Conservation (phyloP, 1,140 invertebrate genomes). For the Arctopsyche grandis region DNA sequence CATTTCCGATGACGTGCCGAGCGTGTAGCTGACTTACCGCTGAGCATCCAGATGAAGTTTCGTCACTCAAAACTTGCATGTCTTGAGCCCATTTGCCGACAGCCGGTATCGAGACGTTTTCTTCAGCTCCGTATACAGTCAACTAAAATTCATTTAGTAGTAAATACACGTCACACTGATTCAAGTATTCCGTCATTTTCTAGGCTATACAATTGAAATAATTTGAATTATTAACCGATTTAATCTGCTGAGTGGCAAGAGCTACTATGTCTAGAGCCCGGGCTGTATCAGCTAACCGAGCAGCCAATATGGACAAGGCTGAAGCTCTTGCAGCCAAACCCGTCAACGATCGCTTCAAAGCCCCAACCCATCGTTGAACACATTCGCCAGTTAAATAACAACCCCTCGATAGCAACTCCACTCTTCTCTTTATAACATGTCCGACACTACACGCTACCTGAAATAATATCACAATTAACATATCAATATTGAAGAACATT, state of each 20-base stretch:
- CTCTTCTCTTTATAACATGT: conserved; percentile 82
- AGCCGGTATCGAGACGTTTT: neutral
- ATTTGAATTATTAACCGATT: conserved; percentile 20
- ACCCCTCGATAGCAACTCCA: conserved; percentile 69
- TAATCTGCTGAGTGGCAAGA: conserved; percentile 49
- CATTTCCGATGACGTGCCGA: conserved; percentile 67
- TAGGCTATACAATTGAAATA: no score
- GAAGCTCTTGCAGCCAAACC: conserved; percentile 55
- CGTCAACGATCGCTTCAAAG: conserved; percentile 57
- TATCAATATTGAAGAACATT: neutral
- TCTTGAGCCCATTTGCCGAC: conserved; percentile 52
- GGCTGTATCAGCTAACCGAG: conserved; percentile 52
- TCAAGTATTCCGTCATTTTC: no score
- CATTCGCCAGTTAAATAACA: conserved; percentile 59
- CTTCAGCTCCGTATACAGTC: conserved; percentile 18
- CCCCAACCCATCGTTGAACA: conserved; percentile 61
- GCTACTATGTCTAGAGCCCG: conserved; percentile 53
- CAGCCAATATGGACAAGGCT: conserved; percentile 55
- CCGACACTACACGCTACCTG: conserved; percentile 82
- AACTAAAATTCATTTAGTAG: neutral
- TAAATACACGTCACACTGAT: no score
- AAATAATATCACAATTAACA: conserved; percentile 19
- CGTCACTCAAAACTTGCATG: conserved; percentile 55
- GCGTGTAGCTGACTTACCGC: conserved; percentile 55
- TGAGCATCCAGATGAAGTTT: conserved; percentile 57